Conservation (phyloP, 2,113 vertebrate species). For the Percopsis transmontana region DNA sequence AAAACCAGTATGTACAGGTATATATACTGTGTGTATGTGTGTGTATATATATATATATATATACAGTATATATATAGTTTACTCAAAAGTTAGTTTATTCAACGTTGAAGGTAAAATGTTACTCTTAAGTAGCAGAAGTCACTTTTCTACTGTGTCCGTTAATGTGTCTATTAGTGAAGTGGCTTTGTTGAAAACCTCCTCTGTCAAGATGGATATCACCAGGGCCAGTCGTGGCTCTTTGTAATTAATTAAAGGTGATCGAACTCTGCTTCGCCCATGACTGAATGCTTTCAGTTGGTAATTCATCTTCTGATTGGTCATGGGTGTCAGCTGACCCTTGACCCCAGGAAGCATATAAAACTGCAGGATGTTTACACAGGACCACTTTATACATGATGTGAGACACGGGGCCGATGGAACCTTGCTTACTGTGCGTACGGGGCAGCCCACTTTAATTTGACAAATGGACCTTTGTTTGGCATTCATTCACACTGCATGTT, state of each 20-base stretch:
- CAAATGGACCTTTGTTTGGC: slow-evolving; percentile 48
- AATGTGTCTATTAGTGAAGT: slow-evolving; percentile 30
- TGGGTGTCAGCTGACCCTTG: slow-evolving; percentile 54
- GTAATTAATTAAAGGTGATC: slow-evolving; percentile 50
- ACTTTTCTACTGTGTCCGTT: slow-evolving; percentile 18
- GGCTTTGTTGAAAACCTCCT: slow-evolving; percentile 35
- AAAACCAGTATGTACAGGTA: no score
- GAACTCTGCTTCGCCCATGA: slow-evolving; percentile 51
- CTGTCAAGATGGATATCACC: slow-evolving; percentile 53
- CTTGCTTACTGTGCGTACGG: slow-evolving; percentile 14
- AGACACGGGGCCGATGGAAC: slow-evolving; percentile 32
- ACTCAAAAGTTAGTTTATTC: background rate
- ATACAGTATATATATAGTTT: no score
- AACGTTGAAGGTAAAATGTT: background rate
- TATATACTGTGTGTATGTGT: background rate
- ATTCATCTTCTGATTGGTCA: slow-evolving; percentile 70
- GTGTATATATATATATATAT: background rate
- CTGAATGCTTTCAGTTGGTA: slow-evolving; percentile 54
- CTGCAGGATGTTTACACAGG: slow-evolving; percentile 73
- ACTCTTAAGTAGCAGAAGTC: slow-evolving; percentile 12
- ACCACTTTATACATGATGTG: slow-evolving; percentile 53
- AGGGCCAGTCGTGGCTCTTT: slow-evolving; percentile 20
- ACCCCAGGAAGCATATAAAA: slow-evolving; percentile 73
- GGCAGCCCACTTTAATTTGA: slow-evolving; percentile 51
- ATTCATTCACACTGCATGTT: slow-evolving; percentile 27